A percentile compares a stretch with the other conserved stretches of the same genome.
Evolutionary conservation across 2,113 vertebrate species (phyloP).

Genomic region (Bombycilla garrulus): DNA sequence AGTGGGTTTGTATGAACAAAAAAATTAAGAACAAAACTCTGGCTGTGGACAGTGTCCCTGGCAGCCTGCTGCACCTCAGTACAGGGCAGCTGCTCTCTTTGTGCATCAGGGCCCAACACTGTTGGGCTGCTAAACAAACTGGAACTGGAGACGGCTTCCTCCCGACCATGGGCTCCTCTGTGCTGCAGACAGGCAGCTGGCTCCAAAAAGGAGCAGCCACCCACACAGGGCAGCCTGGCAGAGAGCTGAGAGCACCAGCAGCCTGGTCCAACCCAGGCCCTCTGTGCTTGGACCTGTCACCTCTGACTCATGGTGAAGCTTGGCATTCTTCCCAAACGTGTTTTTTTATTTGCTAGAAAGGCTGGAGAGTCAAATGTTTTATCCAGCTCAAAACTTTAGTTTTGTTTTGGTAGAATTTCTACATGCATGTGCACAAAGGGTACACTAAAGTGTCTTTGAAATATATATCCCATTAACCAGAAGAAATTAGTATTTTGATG

Average conservation of each 20-base stretch:
- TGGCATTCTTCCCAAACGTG: not conserved
- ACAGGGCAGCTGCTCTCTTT: not conserved
- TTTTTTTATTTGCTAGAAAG: not conserved
- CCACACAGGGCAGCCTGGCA: not conserved
- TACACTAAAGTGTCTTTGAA: not conserved
- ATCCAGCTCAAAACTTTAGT: not conserved
- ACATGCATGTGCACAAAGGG: not conserved
- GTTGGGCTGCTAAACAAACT: not conserved
- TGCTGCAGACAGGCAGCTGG: not conserved
- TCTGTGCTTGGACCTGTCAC: accelerated
- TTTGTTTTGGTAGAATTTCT: not conserved
- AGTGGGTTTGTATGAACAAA: not conserved
- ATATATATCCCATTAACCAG: not conserved
- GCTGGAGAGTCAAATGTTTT: not conserved
- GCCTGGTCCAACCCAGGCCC: not conserved
- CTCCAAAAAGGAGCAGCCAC: accelerated
- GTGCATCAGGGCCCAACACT: not conserved
- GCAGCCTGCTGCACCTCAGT: not conserved
- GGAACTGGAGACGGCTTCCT: not conserved
- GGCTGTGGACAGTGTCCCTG: not conserved
- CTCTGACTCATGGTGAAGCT: not conserved
- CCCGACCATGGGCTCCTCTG: accelerated
- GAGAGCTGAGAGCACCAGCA: not conserved
- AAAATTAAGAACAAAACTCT: not conserved
- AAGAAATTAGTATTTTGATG: not conserved